Evolutionary conservation across 2,113 vertebrate species (phyloP), one percentile per base, ranked within the genome.

Genomic region (Barnardius zonarius): DNA sequence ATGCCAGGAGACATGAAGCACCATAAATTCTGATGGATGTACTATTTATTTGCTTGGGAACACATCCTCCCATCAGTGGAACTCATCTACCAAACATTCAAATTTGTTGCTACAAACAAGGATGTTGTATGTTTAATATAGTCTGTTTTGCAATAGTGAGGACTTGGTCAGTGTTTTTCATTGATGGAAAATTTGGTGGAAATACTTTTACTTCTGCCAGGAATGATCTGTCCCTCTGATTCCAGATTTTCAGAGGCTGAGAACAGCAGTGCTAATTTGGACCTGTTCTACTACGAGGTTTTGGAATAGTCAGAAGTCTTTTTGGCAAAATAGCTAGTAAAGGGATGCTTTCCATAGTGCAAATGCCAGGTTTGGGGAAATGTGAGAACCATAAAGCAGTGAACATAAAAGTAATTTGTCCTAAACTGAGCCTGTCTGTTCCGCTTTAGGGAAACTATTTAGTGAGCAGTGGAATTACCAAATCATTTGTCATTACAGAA

Each of bases 171-270:
- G 51, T 94, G 90, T 92, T 92, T 92, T 77, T 57, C 79, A 61
- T 79, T 85, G 89, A 77, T 57, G 84, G 78, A 83, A 25, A 17
- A 31, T 52, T 83, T 15, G 48, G 74, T 92, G 90, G 57, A 92
- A 89, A 94, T 30, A 23, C 8, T 95, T 64, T 1, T 23, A 4
- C 22, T 63, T 6, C 17, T 88, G 94, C 94, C 92, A 96, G 92
- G 76, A 86, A 83, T 95, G 93, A 94, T 90, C 79, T 97, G 75
- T 95, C 46, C 85, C 85, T 90, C 59, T 93, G 74, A 37, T 83
- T 89, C 57, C 73, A 81, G 62, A 68, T 84, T 68, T 84, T 86
- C 9, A 10, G 69, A 30, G 73, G 64, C 44, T 55, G 76, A 62
- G 76, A 91, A 84, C 72, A 83, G 62, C 55, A 52, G 28, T 16